phyloP scores from a whole-genome alignment of 2,797 vertebrate species.

The Channallabes apus region DNA sequence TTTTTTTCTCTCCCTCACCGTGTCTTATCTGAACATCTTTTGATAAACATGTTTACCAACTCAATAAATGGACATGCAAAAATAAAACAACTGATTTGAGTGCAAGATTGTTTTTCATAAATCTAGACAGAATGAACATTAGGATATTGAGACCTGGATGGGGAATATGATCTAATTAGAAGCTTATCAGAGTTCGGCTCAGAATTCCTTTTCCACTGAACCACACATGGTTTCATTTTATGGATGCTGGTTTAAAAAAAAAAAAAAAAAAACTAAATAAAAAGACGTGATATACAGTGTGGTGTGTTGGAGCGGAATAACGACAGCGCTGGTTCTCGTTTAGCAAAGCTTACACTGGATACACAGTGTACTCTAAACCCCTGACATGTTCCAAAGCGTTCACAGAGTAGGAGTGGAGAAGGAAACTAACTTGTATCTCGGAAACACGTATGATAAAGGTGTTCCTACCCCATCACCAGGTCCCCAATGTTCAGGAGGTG shows the following conservation, averaged over 20 bases:
- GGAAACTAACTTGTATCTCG: not conserved
- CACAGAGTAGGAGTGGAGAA: not conserved
- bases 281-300: not conserved
- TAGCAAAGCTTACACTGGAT: not conserved
- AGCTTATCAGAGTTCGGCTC: not conserved
- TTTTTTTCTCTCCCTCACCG: not conserved
- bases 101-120: not conserved
- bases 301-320: not conserved
- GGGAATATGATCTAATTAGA: not conserved
- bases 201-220: not conserved
- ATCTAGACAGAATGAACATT: not conserved
- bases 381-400: not conserved
- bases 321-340: no score
- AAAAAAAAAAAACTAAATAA: no score
- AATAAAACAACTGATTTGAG: not conserved
- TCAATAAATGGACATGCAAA: not conserved
- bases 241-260: no score
- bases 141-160: no score
- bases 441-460: not conserved
- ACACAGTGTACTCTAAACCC: not conserved
- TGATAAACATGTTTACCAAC: not conserved
- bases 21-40: not conserved
- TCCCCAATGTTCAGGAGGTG: conserved; percentile 97
- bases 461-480: conserved; percentile 82
- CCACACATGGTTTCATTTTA: not conserved